Base-by-base conservation (phyloP, 2,888 invertebrate species). In the Ochropleura leucogaster region DNA sequence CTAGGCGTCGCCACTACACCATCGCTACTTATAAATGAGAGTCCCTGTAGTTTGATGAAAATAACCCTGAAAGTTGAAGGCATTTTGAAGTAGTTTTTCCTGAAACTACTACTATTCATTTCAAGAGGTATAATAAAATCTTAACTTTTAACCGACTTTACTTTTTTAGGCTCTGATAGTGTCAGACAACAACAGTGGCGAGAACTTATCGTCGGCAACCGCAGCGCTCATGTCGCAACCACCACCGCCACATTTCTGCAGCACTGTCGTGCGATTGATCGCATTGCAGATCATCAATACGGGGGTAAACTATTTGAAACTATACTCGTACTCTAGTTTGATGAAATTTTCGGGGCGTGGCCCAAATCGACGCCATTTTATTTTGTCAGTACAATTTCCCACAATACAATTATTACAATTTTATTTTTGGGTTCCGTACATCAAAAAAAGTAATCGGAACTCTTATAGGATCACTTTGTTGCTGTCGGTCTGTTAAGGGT, bases 241-340 rank as follows among this genome's bases (percentile, higher is more conserved):
- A 77, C 99, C 99, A 3, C 99, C 99, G 51, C 98, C 98, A 68
- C 98, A 98, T 90, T 99, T 99, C 95, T 99, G 99, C 92, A 99
- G 99, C 49, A 99, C 99, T 64, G 99, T 99, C n/a, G 98, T 99
- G 62, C 97, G 99, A 81, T 97, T 99, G 63, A 98, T 99, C 74
- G 99, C 99, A 1, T 97, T 99, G 84, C 99, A 99, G 96, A 98
- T 99, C 91, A 98, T 99, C 84, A 99, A 99, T 72, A 97, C 99
- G 40, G 99, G 99, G 90, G 98, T 98, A 62, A 62, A n/a, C 12
- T 42, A 42, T n/a, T 44, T 44, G 7, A 12, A 62, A 44, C n/a
- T 14, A 62, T 40, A 20, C 8, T 62, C n/a, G 4, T n/a, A n/a
- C n/a, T n/a, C n/a, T n/a, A n/a, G n/a, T n/a, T n/a, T n/a, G n/a